Evolutionary conservation across 2,113 vertebrate species (phyloP), one percentile per base, ranked within the genome.

Genomic region (Ammospiza caudacuta): DNA sequence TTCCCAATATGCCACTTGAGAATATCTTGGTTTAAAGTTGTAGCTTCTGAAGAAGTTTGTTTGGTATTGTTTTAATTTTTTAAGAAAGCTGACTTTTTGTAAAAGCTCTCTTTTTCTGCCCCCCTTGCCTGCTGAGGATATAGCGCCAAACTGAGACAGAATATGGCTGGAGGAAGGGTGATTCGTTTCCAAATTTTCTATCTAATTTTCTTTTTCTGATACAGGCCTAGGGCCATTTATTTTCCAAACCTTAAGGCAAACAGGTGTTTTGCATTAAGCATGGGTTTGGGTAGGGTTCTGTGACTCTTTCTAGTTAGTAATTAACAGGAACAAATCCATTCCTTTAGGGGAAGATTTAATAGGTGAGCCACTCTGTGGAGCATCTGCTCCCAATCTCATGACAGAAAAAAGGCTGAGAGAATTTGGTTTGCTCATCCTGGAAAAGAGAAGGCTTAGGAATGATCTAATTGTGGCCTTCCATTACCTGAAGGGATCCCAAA

Each of bases 1-100:
- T 93, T 94, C 62, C 79, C 95, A 93, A 59, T 89, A 90, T 83
- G 89, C 52, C 69, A 67, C 72, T 97, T 78, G 47, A 62, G 37
- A 90, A 92, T 81, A 89, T 67, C 75, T 93, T 83, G 29, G 47
- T 94, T 94, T 66, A 81, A 86, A 92, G 72, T 33, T 74, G 55
- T 23, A 79, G 33, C 46, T 83, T 63, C 67, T 51, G 68, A 51
- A 52, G 37, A 73, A 77, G 52, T 79, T 52, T 27, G 7, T 9
- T 24, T 6, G 6, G 29, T 47, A 6, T 43, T 43, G 41, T 20
- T 31, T 31, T 15, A 8, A 7, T 8, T 22, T 20, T n/a, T 33
- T 11, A 66, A 74, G 57, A 59, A 91, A 55, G 15, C 8, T 41
- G 12, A 46, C 29, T 83, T 54, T 44, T 23, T 4, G 73, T 41